Conservation (phyloP, 2,113 vertebrate species). For the Ptilorrhoa leucosticta region DNA sequence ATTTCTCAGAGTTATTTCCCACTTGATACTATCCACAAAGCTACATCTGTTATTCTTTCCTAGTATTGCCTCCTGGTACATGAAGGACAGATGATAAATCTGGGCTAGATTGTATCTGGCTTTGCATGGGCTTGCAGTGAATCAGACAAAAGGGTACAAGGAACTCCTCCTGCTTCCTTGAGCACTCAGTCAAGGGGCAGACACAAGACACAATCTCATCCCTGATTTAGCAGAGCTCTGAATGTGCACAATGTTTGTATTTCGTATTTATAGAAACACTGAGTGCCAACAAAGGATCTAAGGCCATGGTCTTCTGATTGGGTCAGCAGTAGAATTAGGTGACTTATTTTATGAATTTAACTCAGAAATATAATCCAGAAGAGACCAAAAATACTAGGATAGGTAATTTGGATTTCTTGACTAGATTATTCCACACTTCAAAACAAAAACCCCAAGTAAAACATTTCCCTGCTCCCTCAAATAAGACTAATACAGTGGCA, state of each 20-base stretch:
- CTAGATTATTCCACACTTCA: background rate
- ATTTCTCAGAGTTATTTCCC: constrained; percentile 29
- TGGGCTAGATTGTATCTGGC: background rate
- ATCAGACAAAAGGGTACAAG: background rate
- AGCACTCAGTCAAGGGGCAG: background rate
- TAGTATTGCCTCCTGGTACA: background rate
- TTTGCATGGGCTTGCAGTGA: background rate
- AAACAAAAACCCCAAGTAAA: background rate
- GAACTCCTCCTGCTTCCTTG: background rate
- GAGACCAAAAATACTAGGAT: background rate
- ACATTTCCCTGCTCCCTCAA: rapidly evolving
- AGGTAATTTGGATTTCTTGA: background rate
- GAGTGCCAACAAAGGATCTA: background rate
- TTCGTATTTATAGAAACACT: background rate
- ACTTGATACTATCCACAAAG: constrained; percentile 2
- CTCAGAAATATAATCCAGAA: background rate
- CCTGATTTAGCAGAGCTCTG: background rate
- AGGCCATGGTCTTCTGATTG: background rate
- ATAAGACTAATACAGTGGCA: background rate
- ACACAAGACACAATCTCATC: background rate
- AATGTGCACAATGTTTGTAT: background rate
- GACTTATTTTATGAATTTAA: background rate
- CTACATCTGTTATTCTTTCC: constrained; percentile 25
- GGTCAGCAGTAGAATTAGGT: background rate
- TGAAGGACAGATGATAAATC: constrained; percentile 35